Evolutionary conservation across 2,888 invertebrate genomes (phyloP).

Genomic region (Oscheius sp.): DNA sequence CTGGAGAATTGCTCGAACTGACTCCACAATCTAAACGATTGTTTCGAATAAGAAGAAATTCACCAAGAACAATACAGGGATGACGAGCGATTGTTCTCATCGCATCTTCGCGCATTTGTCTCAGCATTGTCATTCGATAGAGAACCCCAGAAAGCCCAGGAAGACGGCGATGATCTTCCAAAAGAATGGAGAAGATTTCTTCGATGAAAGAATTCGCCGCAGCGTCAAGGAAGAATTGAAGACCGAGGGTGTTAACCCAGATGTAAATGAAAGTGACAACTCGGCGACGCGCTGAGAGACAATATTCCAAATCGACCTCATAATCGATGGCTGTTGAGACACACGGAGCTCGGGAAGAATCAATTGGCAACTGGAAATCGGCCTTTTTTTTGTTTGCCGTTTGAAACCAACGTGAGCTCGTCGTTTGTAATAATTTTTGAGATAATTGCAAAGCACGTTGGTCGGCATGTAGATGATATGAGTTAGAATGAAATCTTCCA

Average conservation of each 20-base stretch:
- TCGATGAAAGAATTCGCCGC: constrained; percentile 80
- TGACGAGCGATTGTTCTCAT: constrained; percentile 49
- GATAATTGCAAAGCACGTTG: constrained; percentile 77
- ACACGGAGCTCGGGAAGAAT: constrained; percentile 1
- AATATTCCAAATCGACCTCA: constrained; percentile 39
- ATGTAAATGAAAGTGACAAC: constrained; percentile 82
- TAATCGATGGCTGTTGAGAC: constrained; percentile 27
- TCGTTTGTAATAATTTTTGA: constrained; percentile 66
- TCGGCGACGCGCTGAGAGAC: constrained; percentile 74
- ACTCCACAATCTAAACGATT: constrained; percentile 68
- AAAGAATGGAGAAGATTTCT: constrained; percentile 80
- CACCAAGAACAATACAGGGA: constrained; percentile 59
- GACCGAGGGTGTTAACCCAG: constrained; percentile 80
- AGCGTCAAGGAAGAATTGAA: constrained; percentile 81
- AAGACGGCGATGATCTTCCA: constrained; percentile 75
- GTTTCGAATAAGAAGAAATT: too few relatives aligned
- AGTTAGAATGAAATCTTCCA: constrained; percentile 84
- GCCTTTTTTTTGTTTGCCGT: neutral
- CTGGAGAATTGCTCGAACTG: constrained; percentile 53
- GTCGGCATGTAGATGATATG: constrained; percentile 85
- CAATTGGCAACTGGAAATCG: constrained; percentile 6
- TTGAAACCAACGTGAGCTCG: constrained; percentile 37
- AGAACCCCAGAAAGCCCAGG: constrained; percentile 64
- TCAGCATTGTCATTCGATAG: constrained; percentile 41
- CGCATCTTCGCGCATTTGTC: constrained; percentile 36